Conservation (phyloP, 2,888 invertebrate species). For the Leucoptera coffeella region DNA sequence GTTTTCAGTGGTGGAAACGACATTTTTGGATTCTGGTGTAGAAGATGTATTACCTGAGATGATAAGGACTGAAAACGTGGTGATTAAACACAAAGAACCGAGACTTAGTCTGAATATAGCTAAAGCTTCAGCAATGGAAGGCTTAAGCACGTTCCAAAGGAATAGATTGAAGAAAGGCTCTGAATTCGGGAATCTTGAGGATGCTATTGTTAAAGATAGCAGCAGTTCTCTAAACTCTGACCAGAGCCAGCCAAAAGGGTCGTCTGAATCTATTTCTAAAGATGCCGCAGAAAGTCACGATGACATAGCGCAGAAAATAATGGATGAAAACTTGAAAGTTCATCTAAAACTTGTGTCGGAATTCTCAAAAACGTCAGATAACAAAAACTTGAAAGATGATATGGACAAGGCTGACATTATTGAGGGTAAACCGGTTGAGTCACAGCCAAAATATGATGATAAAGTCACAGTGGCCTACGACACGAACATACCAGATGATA, state of each 20-base stretch:
- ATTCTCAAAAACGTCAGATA: conserved; percentile 43
- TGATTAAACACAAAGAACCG: conserved; percentile 50
- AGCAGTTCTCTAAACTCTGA: conserved; percentile 40
- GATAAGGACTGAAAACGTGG: conserved; percentile 23
- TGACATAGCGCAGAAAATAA: conserved; percentile 35
- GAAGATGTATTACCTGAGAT: conserved; percentile 39
- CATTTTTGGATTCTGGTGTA: conserved; percentile 33
- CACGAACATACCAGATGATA: conserved; percentile 58
- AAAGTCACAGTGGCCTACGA: conserved; percentile 42
- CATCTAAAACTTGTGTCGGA: conserved; percentile 41
- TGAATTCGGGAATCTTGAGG: conserved; percentile 71
- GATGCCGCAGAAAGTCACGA: conserved; percentile 23
- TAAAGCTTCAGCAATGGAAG: conserved; percentile 54
- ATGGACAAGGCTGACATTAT: conserved; percentile 33
- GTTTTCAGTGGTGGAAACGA: conserved; percentile 45
- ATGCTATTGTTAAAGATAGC: conserved; percentile 60
- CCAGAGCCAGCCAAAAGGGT: conserved; percentile 9
- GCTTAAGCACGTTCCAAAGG: conserved; percentile 61
- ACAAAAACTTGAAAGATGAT: conserved; percentile 17
- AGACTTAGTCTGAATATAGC: conserved; percentile 46
- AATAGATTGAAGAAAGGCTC: conserved; percentile 66
- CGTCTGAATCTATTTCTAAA: conserved; percentile 17
- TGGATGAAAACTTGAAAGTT: conserved; percentile 44
- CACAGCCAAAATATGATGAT: conserved; percentile 29
- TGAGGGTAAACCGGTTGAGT: conserved; percentile 28